Evolutionary conservation across 2,888 invertebrate species (phyloP), one percentile per base, ranked within the genome.

Genomic region (Calephelis perditalis): DNA sequence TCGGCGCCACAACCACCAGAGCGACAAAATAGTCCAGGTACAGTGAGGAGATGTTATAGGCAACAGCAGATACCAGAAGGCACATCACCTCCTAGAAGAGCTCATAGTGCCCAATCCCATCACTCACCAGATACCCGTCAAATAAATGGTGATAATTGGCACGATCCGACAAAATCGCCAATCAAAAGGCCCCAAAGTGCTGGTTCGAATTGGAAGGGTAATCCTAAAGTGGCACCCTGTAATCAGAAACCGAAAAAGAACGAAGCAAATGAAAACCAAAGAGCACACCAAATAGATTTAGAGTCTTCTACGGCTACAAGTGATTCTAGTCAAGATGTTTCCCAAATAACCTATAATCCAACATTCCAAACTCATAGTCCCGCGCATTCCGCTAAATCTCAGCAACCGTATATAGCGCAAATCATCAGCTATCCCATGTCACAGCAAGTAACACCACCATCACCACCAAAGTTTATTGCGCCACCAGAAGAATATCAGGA

Each of bases 361-460:
- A 90, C 91, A 86, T 91, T 91, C 87, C 91, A 91, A 76, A 88
- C 85, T 3, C 89, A 90, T 69, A 91, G 91, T 72, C 91, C 91
- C 47, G 87, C 90, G 10, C 90, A 90, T 68, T 78, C 83, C 1
- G 76, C 80, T 1, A 88, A 88, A 66, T 64, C 74, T 8, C 85
- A 85, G 59, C 89, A 90, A 66, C 91, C 91, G 11, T 91, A 89
- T 65, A 91, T 89, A 69, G 83, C 91, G 35, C 91, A 91, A 72
- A 90, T 91, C 56, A 75, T 90, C 62, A 86, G 86, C 59, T 90
- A 89, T 67, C 91, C 91, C 0, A 84, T 84, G 76, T 85, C 89
- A 1, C 90, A 91, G 65, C 90, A 89, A 67, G 86, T 88, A 36
- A 82, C 88, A 0, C 87, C 90, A 2, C 86, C 86, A 8, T 84